Base-by-base conservation (phyloP, 2,113 vertebrate genomes). In the Uria aalge region DNA sequence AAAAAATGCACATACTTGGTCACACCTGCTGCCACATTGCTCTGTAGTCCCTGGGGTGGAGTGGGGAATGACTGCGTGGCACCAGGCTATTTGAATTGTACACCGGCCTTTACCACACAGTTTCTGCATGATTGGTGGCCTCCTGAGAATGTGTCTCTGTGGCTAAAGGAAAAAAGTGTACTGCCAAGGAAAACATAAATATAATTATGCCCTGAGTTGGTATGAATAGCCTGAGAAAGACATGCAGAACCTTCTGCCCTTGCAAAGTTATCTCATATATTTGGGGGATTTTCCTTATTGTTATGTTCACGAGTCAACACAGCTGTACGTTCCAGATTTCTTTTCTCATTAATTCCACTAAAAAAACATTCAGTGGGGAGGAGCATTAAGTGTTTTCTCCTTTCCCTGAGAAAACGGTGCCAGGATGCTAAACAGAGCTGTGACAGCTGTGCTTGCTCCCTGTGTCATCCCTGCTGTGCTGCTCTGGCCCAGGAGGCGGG, bases 111-210 rank as follows among this genome's bases (percentile, higher is more conserved):
- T 89, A 88, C 92, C 72, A 84, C 68, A 78, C 0, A 7, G 47
- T 81, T 92, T 87, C 80, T 92, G 76, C 77, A 30, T 40, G 62
- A 85, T 64, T 86, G 91, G 96, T 92, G 86, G 84, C 79, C 88
- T 89, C 67, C 68, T 74, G 92, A 92, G 90, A 96, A 90, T 80
- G 59, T 59, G 48, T 30, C 45, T 94, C 43, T 96, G 82, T 86
- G 88, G 89, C 86, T 87, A 75, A 85, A 87, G 69, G 36, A 72
- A 89, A 95, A 94, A 92, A 67, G 3, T 9, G 11, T 60, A 48
- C 52, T 92, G 91, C 86, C 80, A 95, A 96, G 78, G 60, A 81
- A 85, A 95, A 91, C 81, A 93, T 73, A 83, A 75, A 92, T 84
- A 74, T 74, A 92, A 67, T 94, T 87, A 87, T 85, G 43, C 55